Evolutionary conservation across 2,888 invertebrate genomes (phyloP).

Genomic region (Metopia argyrocephala): DNA sequence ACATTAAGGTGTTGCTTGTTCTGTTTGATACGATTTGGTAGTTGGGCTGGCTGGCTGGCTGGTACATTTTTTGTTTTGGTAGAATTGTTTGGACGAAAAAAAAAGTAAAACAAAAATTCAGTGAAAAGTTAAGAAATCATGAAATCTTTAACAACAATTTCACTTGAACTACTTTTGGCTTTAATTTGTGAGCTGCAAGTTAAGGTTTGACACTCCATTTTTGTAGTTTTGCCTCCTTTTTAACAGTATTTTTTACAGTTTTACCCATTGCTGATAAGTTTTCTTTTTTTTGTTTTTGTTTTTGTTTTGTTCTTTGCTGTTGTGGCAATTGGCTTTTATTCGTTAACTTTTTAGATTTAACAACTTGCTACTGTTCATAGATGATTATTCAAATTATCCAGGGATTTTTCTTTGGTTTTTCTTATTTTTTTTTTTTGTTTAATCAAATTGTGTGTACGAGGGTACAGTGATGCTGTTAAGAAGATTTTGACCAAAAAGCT

Average conservation of each 20-base stretch:
- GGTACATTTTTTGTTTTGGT: conserved; percentile 47
- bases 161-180: conserved; percentile 64
- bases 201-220: conserved; percentile 63
- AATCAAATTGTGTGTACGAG: conserved; percentile 1
- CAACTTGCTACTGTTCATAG: conserved; percentile 63
- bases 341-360: conserved; percentile 50
- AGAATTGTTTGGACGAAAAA: neutral
- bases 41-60: too few relatives aligned
- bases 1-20: conserved; percentile 63
- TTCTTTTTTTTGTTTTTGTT: too few relatives aligned
- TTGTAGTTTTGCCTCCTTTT: conserved; percentile 48
- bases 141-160: conserved; percentile 58
- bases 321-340: neutral
- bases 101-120: conserved; percentile 32
- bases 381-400: conserved; percentile 65
- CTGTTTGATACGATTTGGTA: conserved; percentile 48
- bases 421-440: conserved; percentile 3
- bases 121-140: conserved; percentile 35
- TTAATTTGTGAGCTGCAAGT: conserved; percentile 64
- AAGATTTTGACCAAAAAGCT: conserved; percentile 53
- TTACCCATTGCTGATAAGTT: conserved; percentile 39
- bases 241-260: conserved; percentile 38
- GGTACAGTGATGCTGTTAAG: neutral
- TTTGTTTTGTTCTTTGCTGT: conserved; percentile 1
- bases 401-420: conserved; percentile 46